Conservation (phyloP, 2,888 invertebrate species). For the Dichetophora obliterata region DNA sequence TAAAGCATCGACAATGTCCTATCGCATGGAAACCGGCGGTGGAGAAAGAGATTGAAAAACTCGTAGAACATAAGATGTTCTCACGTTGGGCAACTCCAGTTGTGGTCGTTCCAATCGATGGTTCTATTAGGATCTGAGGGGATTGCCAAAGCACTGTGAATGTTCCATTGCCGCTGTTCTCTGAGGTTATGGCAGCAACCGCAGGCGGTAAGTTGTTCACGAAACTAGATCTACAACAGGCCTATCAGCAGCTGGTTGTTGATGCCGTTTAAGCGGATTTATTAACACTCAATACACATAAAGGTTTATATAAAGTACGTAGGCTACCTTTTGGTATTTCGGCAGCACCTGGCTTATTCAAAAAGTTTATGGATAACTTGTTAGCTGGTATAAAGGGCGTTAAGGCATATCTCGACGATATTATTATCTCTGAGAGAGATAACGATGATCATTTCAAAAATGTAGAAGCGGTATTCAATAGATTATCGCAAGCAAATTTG, state of each 20-base stretch:
- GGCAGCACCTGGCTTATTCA: conserved; percentile 16
- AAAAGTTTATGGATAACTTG: conserved; percentile 26
- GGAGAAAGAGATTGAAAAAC: conserved; percentile 32
- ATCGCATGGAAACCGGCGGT: conserved; percentile 36
- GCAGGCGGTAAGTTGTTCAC: conserved; percentile 1
- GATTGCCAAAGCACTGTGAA: background rate
- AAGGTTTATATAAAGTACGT: background rate
- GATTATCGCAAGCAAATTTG: conserved; percentile 21
- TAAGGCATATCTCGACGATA: conserved; percentile 24
- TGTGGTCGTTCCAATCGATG: conserved; percentile 16
- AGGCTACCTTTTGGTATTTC: conserved; percentile 32
- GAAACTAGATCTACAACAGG: conserved; percentile 21
- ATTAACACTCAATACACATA: background rate
- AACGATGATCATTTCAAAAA: background rate
- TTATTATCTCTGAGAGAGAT: conserved; percentile 21
- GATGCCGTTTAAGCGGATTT: conserved; percentile 16
- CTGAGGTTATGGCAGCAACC: conserved; percentile 17
- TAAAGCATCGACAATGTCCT: conserved; percentile 22
- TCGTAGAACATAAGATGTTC: background rate
- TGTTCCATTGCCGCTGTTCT: background rate
- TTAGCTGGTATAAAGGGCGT: conserved; percentile 19
- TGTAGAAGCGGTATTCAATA: conserved; percentile 26
- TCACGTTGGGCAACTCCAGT: conserved; percentile 21
- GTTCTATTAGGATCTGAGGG: background rate
- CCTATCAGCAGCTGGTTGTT: conserved; percentile 19